A percentile compares a stretch with the other conserved stretches of the same genome.
These are phyloP conservation scores for Liparis tanakae DNA, from an alignment of 2,797 vertebrate species.

Conservation along the genomic window DNA sequence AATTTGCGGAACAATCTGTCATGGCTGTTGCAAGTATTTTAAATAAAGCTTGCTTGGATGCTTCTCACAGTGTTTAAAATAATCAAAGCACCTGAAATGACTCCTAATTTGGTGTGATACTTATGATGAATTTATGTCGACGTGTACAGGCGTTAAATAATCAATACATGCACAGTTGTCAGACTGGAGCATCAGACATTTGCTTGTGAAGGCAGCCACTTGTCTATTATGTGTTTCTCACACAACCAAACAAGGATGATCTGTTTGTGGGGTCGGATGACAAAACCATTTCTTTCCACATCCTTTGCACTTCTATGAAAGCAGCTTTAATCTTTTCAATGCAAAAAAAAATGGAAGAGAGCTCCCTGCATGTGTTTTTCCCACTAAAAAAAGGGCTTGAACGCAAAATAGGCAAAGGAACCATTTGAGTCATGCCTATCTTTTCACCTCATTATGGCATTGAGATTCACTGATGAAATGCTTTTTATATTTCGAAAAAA, in stretches of 20 bases:
- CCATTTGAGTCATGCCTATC: constrained; percentile 48
- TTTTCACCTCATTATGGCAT: constrained; percentile 59
- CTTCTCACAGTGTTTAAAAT: constrained; percentile 38
- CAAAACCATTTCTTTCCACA: constrained; percentile 51
- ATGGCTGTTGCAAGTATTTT: constrained; percentile 19
- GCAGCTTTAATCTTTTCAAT: constrained; percentile 67
- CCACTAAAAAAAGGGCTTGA: constrained; percentile 39
- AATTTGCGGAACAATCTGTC: constrained; percentile 52
- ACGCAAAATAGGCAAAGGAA: constrained; percentile 41
- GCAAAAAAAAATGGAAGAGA: constrained; percentile 47
- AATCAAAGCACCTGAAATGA: constrained; percentile 40
- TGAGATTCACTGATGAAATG: constrained; percentile 58
- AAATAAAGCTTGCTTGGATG: constrained; percentile 41
- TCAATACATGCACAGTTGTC: constrained; percentile 49
- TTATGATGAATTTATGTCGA: constrained; percentile 25
- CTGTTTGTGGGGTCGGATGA: constrained; percentile 46
- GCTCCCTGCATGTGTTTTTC: constrained; percentile 62
- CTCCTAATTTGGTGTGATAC: constrained; percentile 40
- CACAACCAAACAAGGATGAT: constrained; percentile 45
- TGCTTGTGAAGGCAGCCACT: constrained; percentile 25
- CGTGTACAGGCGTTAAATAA: constrained; percentile 48
- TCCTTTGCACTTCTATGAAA: constrained; percentile 48
- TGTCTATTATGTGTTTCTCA: constrained; percentile 48
- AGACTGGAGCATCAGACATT: constrained; percentile 30
- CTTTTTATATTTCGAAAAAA: constrained; percentile 60